A percentile compares a stretch with the other conserved stretches of the same genome.
phyloP scores from a whole-genome alignment of 2,888 invertebrate species.

The Dendrolimus pini region DNA sequence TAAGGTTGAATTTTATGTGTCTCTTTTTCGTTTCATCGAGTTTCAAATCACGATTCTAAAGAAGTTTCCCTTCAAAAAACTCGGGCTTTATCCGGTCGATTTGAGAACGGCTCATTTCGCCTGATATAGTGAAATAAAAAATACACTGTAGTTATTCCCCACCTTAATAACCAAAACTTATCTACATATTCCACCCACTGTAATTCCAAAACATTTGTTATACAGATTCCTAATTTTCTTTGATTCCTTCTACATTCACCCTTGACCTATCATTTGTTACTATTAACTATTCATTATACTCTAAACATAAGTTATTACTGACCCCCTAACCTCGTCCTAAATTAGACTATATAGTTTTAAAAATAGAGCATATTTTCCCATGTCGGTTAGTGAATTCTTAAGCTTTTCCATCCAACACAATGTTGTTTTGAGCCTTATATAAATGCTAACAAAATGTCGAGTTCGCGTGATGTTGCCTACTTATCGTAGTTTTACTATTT shows the following conservation, averaged over 20 bases:
- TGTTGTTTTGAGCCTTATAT: slow-evolving; percentile 44
- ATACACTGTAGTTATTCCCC: too few species aligned
- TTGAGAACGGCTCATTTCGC: too few species aligned
- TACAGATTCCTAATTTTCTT: slow-evolving; percentile 14
- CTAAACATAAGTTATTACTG: slow-evolving; percentile 20
- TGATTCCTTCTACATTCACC: slow-evolving; percentile 36
- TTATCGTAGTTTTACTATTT: slow-evolving; percentile 65
- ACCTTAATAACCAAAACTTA: background rate
- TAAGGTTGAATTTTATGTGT: too few species aligned
- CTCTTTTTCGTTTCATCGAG: too few species aligned
- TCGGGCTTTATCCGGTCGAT: too few species aligned
- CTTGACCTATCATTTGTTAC: slow-evolving; percentile 66
- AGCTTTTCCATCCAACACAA: slow-evolving; percentile 20
- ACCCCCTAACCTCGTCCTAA: slow-evolving; percentile 13
- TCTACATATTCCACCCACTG: slow-evolving; percentile 2
- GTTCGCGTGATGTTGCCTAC: slow-evolving; percentile 64
- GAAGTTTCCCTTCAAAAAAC: too few species aligned
- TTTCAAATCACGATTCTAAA: too few species aligned
- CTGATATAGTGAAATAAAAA: too few species aligned
- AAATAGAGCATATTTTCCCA: slow-evolving; percentile 19
- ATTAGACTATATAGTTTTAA: slow-evolving; percentile 19
- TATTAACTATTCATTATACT: slow-evolving; percentile 39
- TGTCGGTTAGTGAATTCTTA: slow-evolving; percentile 11
- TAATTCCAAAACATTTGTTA: slow-evolving; percentile 11
- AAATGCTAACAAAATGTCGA: slow-evolving; percentile 70